A percentile compares a stretch with the other conserved stretches of the same genome.
Conservation (phyloP, 2,888 invertebrate species). For the Apoda limacodes region DNA sequence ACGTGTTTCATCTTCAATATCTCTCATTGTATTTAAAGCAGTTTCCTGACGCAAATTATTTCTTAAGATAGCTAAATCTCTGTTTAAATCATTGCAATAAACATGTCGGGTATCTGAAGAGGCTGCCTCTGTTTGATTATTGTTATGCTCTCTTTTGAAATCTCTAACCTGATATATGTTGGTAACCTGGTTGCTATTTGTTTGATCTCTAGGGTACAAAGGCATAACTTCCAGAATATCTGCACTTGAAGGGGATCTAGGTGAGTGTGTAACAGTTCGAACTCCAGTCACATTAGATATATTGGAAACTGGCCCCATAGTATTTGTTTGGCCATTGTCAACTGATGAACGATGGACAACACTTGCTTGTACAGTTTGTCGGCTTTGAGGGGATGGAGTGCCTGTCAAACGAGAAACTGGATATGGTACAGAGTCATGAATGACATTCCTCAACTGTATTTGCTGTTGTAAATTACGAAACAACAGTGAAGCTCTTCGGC, state of each 20-base stretch:
- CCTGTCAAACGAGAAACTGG: constrained; percentile 36
- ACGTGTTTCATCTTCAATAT: constrained; percentile 52
- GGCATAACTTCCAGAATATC: constrained; percentile 68
- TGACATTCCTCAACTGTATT: constrained; percentile 75
- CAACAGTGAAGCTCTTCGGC: constrained; percentile 85
- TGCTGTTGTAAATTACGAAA: constrained; percentile 90
- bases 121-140: constrained; percentile 47
- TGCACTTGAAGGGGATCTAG: constrained; percentile 66
- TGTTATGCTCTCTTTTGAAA: constrained; percentile 66
- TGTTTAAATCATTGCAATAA: constrained; percentile 54
- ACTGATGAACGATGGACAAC: constrained; percentile 55
- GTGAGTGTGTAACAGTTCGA: constrained; percentile 36
- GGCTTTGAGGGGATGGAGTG: constrained; percentile 43
- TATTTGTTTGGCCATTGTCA: constrained; percentile 50
- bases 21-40: constrained; percentile 44
- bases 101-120: constrained; percentile 37
- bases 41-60: constrained; percentile 44
- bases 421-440: constrained; percentile 47
- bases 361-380: constrained; percentile 54
- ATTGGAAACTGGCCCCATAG: constrained; percentile 31
- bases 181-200: constrained; percentile 48
- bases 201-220: constrained; percentile 49
- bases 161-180: constrained; percentile 70
- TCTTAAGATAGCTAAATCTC: constrained; percentile 54
- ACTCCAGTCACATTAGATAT: constrained; percentile 27